A percentile compares a stretch with the other conserved stretches of the same genome.
These are phyloP conservation scores for Tetramorium simillimum DNA, from an alignment of 1,140 invertebrate genomes.

Conservation along the genomic window DNA sequence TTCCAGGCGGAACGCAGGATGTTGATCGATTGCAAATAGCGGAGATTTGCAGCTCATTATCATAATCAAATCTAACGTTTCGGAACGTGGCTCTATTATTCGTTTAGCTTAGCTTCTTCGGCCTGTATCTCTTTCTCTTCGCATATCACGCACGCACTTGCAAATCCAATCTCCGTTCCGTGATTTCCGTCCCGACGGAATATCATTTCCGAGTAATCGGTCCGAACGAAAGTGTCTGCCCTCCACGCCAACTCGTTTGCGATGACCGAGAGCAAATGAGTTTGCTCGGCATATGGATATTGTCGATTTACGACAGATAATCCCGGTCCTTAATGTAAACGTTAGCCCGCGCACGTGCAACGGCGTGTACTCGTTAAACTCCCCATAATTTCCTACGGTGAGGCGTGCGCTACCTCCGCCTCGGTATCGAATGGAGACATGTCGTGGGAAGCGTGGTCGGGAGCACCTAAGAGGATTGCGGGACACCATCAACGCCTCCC, in stretches of 20 bases:
- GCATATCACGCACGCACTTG: background rate
- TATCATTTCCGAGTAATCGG: background rate
- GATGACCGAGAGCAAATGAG: slow-evolving; percentile 17
- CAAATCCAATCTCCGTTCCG: slow-evolving; percentile 2
- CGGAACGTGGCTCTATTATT: background rate
- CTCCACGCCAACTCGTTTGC: background rate
- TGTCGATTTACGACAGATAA: slow-evolving; percentile 34
- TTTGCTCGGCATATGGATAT: slow-evolving; percentile 35
- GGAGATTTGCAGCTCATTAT: background rate
- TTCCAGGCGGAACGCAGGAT: background rate
- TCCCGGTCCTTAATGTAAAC: background rate
- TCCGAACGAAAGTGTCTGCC: too few species aligned
- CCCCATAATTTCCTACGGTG: slow-evolving; percentile 63
- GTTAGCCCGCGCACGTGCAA: background rate
- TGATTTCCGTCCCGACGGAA: background rate
- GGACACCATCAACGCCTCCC: slow-evolving; percentile 62
- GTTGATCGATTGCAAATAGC: background rate
- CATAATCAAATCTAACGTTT: background rate
- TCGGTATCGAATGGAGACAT: slow-evolving; percentile 66
- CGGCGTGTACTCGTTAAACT: slow-evolving; percentile 43
- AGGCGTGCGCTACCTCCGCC: background rate
- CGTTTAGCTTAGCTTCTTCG: background rate
- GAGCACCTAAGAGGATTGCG: slow-evolving; percentile 69
- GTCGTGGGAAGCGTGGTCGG: slow-evolving; percentile 41
- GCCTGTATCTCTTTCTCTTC: background rate